These are phyloP conservation scores for Cylloceria caligata DNA, from an alignment of 2,888 invertebrate species.

Conservation along the genomic window DNA sequence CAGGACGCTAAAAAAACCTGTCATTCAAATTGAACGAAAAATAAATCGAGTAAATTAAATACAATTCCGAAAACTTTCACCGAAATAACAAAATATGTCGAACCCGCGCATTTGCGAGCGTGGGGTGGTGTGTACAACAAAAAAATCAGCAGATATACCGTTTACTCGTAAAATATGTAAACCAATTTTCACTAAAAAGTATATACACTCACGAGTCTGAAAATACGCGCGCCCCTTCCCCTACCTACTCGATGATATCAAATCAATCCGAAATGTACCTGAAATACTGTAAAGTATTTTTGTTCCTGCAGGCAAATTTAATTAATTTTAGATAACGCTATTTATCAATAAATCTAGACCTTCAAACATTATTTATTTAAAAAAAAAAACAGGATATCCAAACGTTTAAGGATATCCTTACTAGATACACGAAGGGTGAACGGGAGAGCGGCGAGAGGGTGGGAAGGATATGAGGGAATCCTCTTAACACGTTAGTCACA, in stretches of 20 bases:
- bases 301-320: background rate
- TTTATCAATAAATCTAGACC: too few relatives aligned
- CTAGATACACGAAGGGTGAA: too few relatives aligned
- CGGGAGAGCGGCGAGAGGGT: too few relatives aligned
- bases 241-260: background rate
- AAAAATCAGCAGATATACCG: slow-evolving; percentile 33
- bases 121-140: too few relatives aligned
- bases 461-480: too few relatives aligned
- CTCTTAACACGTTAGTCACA: too few relatives aligned
- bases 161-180: slow-evolving; percentile 40
- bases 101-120: background rate
- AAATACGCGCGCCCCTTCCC: background rate
- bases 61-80: slow-evolving; percentile 44
- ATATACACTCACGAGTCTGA: slow-evolving; percentile 3
- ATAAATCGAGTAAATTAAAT: slow-evolving; percentile 53
- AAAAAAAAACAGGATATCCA: too few relatives aligned
- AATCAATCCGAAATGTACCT: background rate
- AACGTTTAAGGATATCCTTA: too few relatives aligned
- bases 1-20: background rate
- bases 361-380: too few relatives aligned
- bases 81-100: slow-evolving; percentile 38
- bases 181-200: slow-evolving; percentile 30
- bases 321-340: too few relatives aligned
- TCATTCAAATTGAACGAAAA: slow-evolving; percentile 45
- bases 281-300: background rate